Conservation (phyloP, 2,113 vertebrate species). For the Erpornis zantholeuca region DNA sequence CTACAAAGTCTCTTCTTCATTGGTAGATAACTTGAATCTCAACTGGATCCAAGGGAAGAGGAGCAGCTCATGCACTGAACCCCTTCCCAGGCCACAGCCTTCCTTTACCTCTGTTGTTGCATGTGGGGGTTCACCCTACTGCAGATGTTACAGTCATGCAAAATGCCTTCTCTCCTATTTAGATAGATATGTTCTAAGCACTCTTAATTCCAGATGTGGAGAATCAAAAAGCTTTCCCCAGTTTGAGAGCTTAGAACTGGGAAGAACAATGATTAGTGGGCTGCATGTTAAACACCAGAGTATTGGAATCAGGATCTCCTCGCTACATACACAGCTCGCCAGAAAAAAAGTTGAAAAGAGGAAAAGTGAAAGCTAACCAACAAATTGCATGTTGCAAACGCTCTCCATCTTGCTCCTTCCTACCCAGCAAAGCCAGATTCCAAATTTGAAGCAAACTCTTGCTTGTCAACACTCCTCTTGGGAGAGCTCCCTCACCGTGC, state of each 20-base stretch:
- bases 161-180: background rate
- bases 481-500: background rate
- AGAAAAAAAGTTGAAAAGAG: background rate
- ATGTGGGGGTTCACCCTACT: background rate
- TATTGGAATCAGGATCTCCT: background rate
- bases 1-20: background rate
- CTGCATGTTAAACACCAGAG: background rate
- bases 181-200: background rate
- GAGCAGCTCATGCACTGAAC: background rate
- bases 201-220: background rate
- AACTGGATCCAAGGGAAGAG: background rate
- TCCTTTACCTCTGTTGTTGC: background rate
- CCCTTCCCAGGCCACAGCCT: background rate
- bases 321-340: background rate
- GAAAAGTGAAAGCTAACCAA: background rate
- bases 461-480: slow-evolving; percentile 25
- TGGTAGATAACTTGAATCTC: background rate
- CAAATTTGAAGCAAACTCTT: background rate
- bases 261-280: background rate
- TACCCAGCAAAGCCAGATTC: background rate
- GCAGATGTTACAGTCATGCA: background rate
- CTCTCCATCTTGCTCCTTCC: background rate
- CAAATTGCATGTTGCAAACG: background rate
- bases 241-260: background rate
- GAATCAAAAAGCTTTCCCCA: background rate